Evolutionary conservation across 1,140 invertebrate species (phyloP).

Genomic region (Leguminivora glycinivorella): DNA sequence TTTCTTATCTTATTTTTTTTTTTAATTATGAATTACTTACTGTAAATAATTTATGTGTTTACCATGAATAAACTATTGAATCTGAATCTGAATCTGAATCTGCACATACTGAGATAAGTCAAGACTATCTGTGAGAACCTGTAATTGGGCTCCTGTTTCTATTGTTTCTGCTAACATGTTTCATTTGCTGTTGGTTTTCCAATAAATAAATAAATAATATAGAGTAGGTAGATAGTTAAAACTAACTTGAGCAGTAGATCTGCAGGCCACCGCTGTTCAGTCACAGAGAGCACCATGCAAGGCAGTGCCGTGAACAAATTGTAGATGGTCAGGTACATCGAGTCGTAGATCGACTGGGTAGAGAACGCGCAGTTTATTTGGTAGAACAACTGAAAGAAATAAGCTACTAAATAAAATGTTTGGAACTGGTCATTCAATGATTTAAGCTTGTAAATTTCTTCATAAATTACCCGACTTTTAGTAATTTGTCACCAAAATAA

Average conservation of each 20-base stretch:
- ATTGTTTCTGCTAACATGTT: background rate
- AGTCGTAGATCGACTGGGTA: constrained; percentile 85
- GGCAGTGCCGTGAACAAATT: constrained; percentile 87
- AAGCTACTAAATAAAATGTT: background rate
- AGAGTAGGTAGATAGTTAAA: too few relatives aligned
- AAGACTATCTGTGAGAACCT: too few relatives aligned
- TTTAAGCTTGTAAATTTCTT: too few relatives aligned
- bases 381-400: constrained; percentile 80
- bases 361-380: constrained; percentile 82
- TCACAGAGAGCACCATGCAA: constrained; percentile 84
- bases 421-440: background rate
- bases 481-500: background rate
- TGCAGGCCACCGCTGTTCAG: constrained; percentile 84
- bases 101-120: too few relatives aligned
- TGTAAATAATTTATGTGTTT: too few relatives aligned
- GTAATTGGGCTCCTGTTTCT: too few relatives aligned
- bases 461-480: background rate
- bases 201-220: too few relatives aligned
- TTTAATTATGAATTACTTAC: too few relatives aligned
- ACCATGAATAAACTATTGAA: too few relatives aligned
- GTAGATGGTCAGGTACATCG: constrained; percentile 86
- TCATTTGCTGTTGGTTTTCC: too few relatives aligned
- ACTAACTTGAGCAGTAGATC: constrained; percentile 80
- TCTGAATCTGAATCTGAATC: too few relatives aligned
- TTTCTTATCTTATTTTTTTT: too few relatives aligned